Evolutionary conservation across 2,113 vertebrate species (phyloP).

Genomic region (Ctenodactylus gundi): DNA sequence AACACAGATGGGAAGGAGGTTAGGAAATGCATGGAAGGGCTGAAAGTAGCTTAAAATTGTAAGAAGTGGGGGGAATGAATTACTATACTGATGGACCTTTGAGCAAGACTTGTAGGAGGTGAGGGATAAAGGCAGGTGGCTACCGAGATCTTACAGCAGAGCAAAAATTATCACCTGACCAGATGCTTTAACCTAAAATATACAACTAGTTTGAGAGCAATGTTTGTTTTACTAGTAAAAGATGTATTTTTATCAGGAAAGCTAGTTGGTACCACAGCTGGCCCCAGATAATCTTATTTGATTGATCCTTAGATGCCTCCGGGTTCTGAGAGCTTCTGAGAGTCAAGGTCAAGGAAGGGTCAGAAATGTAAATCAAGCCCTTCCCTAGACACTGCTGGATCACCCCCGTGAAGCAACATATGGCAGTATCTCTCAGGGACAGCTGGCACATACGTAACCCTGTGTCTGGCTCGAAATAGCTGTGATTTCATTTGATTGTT

Average conservation of each 20-base stretch:
- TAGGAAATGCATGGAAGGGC: background rate
- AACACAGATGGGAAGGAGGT: background rate
- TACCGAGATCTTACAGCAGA: background rate
- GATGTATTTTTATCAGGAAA: background rate
- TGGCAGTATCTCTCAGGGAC: background rate
- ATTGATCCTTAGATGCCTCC: background rate
- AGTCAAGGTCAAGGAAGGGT: no score
- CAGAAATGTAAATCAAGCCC: background rate
- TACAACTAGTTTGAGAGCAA: background rate
- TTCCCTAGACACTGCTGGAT: background rate
- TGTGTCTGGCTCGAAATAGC: background rate
- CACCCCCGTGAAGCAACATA: background rate
- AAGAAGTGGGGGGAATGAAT: background rate
- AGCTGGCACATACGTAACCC: background rate
- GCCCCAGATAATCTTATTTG: background rate
- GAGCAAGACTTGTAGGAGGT: background rate
- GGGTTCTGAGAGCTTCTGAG: background rate
- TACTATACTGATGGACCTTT: background rate
- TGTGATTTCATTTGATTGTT: background rate
- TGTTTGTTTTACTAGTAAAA: background rate
- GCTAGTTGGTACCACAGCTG: background rate
- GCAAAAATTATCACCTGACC: background rate
- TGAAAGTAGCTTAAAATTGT: background rate
- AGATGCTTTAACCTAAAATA: background rate
- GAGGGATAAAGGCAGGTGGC: fast-evolving